Conservation (phyloP, 2,888 invertebrate genomes). For the Mimumesa dahlbomi region DNA sequence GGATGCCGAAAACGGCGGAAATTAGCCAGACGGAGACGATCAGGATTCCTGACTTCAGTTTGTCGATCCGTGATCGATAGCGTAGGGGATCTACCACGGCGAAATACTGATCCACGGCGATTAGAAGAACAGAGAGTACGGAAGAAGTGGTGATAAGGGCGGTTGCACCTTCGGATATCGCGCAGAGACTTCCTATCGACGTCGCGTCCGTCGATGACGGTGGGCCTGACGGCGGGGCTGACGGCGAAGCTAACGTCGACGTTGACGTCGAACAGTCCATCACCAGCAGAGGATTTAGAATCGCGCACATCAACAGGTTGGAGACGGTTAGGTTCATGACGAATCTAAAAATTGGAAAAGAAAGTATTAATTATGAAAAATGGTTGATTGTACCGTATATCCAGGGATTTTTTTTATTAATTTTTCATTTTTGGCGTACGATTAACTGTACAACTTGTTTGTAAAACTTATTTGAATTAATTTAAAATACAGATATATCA, state of each 20-base stretch:
- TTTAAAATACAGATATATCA: too few relatives aligned
- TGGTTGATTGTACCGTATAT: neutral
- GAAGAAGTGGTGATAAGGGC: constrained; percentile 83
- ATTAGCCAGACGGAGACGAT: constrained; percentile 81
- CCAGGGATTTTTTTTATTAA: too few relatives aligned
- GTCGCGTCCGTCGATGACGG: too few relatives aligned
- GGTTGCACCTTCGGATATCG: constrained; percentile 84
- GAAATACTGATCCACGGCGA: constrained; percentile 85
- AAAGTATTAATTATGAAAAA: neutral
- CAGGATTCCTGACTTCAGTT: constrained; percentile 80
- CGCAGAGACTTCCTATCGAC: constrained; percentile 81
- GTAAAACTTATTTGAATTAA: too few relatives aligned
- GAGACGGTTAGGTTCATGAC: constrained; percentile 85
- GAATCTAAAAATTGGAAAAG: constrained; percentile 82
- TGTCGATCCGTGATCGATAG: constrained; percentile 83
- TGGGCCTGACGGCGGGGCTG: too few relatives aligned
- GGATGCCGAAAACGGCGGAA: constrained; percentile 78
- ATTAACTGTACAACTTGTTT: too few relatives aligned
- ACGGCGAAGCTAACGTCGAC: too few relatives aligned
- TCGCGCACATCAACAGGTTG: constrained; percentile 82
- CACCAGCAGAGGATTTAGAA: constrained; percentile 81
- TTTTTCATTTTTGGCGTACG: too few relatives aligned
- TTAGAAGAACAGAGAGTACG: constrained; percentile 84
- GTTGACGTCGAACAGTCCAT: constrained; percentile 81
- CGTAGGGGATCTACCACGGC: constrained; percentile 85